Conservation (phyloP, 2,797 vertebrate species). For the Amniataba percoides region DNA sequence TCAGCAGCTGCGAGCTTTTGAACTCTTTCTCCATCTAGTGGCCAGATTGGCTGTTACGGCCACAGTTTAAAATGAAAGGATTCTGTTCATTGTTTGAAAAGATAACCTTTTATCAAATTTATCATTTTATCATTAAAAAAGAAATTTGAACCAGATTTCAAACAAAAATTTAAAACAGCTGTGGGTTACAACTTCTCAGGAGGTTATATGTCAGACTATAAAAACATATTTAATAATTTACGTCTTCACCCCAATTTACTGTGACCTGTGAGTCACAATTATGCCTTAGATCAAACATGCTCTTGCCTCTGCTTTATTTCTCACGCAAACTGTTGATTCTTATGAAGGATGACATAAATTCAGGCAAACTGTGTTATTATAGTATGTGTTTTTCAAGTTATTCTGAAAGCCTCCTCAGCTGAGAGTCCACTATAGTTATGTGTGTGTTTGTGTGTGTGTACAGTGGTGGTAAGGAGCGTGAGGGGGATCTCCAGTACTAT, state of each 20-base stretch:
- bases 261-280: background rate
- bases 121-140: background rate
- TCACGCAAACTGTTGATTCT: too few species aligned
- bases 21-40: slow-evolving; percentile 45
- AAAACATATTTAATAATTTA: background rate
- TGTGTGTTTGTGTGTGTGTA: slow-evolving; percentile 15
- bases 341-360: background rate
- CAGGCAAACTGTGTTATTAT: background rate
- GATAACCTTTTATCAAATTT: background rate
- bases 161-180: background rate
- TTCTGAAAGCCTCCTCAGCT: background rate
- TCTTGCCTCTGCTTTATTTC: background rate
- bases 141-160: background rate
- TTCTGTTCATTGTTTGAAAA: background rate
- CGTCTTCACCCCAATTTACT: background rate
- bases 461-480: slow-evolving; percentile 89
- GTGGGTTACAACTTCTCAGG: background rate
- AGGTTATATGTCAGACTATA: background rate
- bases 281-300: background rate
- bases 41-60: background rate
- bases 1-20: slow-evolving; percentile 36
- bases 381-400: background rate
- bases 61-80: background rate
- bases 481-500: slow-evolving; percentile 89
- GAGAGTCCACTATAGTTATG: background rate